phyloP scores from a whole-genome alignment of 2,888 invertebrate species.

The Caenorhabditis zanzibari region DNA sequence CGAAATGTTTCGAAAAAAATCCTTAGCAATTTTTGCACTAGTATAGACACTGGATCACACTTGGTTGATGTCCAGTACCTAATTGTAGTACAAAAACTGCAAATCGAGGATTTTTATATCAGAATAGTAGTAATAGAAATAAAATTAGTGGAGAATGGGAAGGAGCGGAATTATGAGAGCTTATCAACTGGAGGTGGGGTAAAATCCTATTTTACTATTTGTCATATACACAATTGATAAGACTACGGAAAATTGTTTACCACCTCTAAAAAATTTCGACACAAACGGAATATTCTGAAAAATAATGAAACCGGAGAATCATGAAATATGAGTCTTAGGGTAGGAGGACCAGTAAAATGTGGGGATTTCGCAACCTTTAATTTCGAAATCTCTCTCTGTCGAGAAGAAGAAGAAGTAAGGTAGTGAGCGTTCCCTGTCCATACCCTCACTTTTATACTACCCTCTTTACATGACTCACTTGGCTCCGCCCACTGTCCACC shows the following conservation, averaged over 20 bases:
- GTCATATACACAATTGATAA: constrained; percentile 22
- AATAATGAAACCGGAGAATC: constrained; percentile 25
- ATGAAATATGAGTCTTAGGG: constrained; percentile 21
- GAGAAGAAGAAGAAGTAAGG: constrained; percentile 32
- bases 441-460: constrained; percentile 46
- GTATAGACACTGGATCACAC: constrained; percentile 62
- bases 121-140: background rate
- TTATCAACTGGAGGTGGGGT: constrained; percentile 1
- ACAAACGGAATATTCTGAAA: background rate
- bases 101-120: constrained; percentile 11
- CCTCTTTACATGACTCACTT: constrained; percentile 37
- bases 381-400: constrained; percentile 45
- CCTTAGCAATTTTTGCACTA: constrained; percentile 68
- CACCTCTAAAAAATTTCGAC: background rate
- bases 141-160: background rate
- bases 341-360: background rate
- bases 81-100: constrained; percentile 72
- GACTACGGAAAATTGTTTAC: constrained; percentile 14
- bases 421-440: constrained; percentile 21
- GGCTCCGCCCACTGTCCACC: constrained; percentile 32
- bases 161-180: background rate
- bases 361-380: constrained; percentile 33
- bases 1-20: constrained; percentile 17
- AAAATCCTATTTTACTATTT: background rate
- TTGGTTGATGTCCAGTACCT: constrained; percentile 63